Conservation (phyloP, 2,113 vertebrate genomes). For the Oryzias woworae region DNA sequence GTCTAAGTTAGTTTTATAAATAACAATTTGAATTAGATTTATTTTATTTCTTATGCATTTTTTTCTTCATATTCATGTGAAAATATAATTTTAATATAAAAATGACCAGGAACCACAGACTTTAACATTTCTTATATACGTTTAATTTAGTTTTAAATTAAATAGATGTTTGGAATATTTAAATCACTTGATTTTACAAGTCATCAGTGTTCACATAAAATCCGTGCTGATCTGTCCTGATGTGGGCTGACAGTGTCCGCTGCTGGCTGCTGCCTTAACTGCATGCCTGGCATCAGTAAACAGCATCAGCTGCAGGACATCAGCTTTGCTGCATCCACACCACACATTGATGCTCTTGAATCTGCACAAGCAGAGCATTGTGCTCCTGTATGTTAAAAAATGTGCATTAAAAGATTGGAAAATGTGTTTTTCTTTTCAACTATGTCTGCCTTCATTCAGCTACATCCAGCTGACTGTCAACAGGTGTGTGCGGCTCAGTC, state of each 20-base stretch:
- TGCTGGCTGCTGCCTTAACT: slow-evolving; percentile 77
- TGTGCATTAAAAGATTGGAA: too few species aligned
- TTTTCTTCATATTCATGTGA: too few species aligned
- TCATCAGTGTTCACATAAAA: neutral
- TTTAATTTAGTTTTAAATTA: neutral
- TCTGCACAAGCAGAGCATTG: too few species aligned
- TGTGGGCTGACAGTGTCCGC: slow-evolving; percentile 79
- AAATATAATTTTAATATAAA: too few species aligned
- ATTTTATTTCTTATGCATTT: too few species aligned
- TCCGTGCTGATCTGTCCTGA: neutral
- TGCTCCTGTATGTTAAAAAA: too few species aligned
- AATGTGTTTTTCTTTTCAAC: neutral
- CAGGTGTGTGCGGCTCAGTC: slow-evolving; percentile 40
- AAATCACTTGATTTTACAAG: neutral
- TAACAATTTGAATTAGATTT: too few species aligned
- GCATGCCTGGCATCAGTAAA: slow-evolving; percentile 49
- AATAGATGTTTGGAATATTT: neutral
- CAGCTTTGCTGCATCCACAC: neutral
- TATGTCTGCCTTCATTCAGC: neutral
- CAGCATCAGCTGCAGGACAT: neutral
- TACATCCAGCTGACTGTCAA: slow-evolving; percentile 34
- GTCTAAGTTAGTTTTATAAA: too few species aligned
- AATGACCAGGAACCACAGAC: too few species aligned
- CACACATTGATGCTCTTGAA: too few species aligned
- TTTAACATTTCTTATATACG: too few species aligned